phyloP scores from a whole-genome alignment of 2,113 vertebrate genomes.

The Passerina amoena region DNA sequence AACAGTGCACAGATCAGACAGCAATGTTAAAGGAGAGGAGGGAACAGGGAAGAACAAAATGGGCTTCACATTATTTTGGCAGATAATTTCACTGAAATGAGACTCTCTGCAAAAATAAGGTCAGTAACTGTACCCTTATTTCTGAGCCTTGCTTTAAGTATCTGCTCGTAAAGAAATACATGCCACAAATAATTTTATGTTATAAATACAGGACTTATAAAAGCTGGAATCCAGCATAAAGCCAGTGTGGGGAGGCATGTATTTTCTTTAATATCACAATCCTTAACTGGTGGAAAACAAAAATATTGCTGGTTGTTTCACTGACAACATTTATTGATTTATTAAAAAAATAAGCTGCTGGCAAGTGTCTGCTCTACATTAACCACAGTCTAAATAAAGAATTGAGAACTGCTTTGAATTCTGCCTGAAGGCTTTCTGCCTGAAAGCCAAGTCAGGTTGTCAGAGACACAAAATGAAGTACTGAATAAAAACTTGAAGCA shows the following conservation, averaged over 20 bases:
- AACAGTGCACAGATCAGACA: slow-evolving; percentile 23
- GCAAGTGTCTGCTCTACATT: background rate
- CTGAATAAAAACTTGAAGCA: background rate
- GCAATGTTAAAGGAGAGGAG: background rate
- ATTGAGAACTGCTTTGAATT: background rate
- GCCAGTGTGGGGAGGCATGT: background rate
- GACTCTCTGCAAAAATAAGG: background rate
- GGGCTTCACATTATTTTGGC: background rate
- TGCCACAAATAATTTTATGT: background rate
- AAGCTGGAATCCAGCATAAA: background rate
- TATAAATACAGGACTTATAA: background rate
- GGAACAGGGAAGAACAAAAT: background rate
- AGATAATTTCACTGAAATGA: background rate
- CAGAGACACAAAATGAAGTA: background rate
- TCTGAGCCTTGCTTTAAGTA: background rate
- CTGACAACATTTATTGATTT: background rate
- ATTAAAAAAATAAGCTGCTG: background rate
- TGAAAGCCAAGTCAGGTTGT: background rate
- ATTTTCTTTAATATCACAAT: background rate
- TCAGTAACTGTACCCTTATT: background rate
- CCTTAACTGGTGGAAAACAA: background rate
- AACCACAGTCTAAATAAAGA: background rate
- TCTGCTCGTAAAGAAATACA: background rate
- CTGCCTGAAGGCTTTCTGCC: background rate
- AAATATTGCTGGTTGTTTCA: background rate